Evolutionary conservation across 2,113 vertebrate genomes (phyloP).

Genomic region (Strigops habroptila): DNA sequence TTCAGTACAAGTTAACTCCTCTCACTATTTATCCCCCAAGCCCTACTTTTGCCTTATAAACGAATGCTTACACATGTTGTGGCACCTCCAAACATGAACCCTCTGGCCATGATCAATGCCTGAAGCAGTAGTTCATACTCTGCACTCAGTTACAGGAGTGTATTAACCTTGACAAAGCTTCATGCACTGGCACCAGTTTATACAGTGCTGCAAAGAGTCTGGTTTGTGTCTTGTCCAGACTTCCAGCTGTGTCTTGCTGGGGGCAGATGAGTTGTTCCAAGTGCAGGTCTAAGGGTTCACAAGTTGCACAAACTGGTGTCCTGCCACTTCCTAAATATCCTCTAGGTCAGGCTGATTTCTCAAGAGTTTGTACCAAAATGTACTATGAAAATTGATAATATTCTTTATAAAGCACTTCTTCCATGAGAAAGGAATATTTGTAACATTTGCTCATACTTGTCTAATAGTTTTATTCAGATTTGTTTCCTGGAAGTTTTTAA

Average conservation of each 20-base stretch:
- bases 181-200: neutral
- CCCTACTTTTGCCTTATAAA: neutral
- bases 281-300: neutral
- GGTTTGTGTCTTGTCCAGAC: neutral
- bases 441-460: neutral
- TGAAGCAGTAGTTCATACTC: neutral
- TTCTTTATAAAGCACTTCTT: neutral
- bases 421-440: neutral
- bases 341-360: neutral
- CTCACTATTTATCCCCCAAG: neutral
- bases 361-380: neutral
- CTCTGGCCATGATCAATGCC: neutral
- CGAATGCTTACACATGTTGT: neutral
- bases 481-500: neutral
- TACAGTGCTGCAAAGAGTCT: neutral
- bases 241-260: neutral
- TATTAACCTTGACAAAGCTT: neutral
- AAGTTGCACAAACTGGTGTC: neutral
- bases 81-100: neutral
- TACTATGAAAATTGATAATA: neutral
- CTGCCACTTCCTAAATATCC: neutral
- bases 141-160: neutral
- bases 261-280: neutral
- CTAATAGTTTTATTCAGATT: neutral
- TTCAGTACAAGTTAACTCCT: neutral